Percentiles rank a stretch among this genome's conserved stretches.
Conservation (phyloP, 2,113 vertebrate species). For the Aegotheles bennettii region DNA sequence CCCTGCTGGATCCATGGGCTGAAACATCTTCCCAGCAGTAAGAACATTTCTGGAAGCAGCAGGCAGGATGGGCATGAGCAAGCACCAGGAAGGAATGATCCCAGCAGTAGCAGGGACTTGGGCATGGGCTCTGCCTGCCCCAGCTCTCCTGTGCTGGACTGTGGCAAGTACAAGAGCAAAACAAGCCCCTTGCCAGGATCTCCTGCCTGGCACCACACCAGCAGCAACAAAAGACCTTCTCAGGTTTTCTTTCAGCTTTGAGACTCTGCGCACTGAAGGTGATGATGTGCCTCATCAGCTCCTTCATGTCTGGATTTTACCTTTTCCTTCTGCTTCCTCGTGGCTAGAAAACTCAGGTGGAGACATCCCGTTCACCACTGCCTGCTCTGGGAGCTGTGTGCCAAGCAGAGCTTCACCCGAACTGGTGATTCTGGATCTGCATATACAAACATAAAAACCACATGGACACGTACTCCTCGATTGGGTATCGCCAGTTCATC, state of each 20-base stretch:
- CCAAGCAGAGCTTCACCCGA: neutral
- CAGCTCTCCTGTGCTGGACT: accelerated
- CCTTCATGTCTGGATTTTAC: neutral
- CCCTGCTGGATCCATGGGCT: neutral
- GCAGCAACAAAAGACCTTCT: neutral
- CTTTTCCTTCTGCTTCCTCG: neutral
- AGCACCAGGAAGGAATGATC: accelerated
- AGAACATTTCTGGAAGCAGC: neutral
- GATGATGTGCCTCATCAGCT: neutral
- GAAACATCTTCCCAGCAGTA: neutral
- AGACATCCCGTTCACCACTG: neutral
- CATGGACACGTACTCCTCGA: accelerated
- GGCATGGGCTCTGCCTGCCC: neutral
- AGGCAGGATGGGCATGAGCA: neutral
- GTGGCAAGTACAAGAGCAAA: neutral
- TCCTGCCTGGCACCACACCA: neutral
- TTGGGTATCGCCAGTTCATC: neutral
- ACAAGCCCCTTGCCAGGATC: too few species aligned
- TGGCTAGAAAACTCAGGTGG: neutral
- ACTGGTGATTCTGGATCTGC: accelerated
- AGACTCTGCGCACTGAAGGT: neutral
- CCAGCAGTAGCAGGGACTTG: neutral
- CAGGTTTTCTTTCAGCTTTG: neutral
- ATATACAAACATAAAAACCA: neutral
- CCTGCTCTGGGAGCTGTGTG: neutral